Evolutionary conservation across 1,140 invertebrate species (phyloP), one percentile per base, ranked within the genome.

Genomic region (Diploscapter pachys): DNA sequence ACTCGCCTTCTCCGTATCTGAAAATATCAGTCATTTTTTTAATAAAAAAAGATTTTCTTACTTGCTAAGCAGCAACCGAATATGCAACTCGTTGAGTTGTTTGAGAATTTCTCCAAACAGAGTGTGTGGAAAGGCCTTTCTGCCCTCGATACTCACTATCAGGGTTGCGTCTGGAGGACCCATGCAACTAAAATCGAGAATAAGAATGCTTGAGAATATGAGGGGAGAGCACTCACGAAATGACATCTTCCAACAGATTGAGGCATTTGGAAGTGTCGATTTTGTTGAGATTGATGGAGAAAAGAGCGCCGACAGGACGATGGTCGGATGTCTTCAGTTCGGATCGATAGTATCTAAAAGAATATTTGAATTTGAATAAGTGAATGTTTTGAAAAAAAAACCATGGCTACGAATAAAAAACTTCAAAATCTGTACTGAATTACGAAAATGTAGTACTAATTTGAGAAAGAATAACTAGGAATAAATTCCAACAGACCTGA

Each of bases 261-360:
- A 69, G 54, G 71, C 77, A 79, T 69, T 83, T 83, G n/a, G 63
- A 65, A 5, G 53, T 62, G 13, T 81, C 78, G 4, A 83, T 70
- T 63, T 81, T 81, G 11, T 59, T 57, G 4, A 75, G 73, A 50
- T 78, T 64, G 3, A 85, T 48, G 48, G 53, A 53, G 76, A 85
- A 85, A 54, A 82, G 63, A 6, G 83, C 83, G 59, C 63, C 71
- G 48, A 85, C 83, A n/a, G 83, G 83, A 31, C 83, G 89, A 88
- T 99, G 96, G 88, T 99, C 96, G 83, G 95, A 98, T 84, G 97
- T 96, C 86, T 97, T 97, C 63, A 99, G 88, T 87, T 98, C 94
- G 4, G 93, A 92, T 78, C 93, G 88, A 0, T 94, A 93, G 63
- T 85, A 86, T 48, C 82, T 84, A 51, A 80, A 74, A 51, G 54